Evolutionary conservation across 2,888 invertebrate species (phyloP).

Genomic region (Sclerodermus sp.): DNA sequence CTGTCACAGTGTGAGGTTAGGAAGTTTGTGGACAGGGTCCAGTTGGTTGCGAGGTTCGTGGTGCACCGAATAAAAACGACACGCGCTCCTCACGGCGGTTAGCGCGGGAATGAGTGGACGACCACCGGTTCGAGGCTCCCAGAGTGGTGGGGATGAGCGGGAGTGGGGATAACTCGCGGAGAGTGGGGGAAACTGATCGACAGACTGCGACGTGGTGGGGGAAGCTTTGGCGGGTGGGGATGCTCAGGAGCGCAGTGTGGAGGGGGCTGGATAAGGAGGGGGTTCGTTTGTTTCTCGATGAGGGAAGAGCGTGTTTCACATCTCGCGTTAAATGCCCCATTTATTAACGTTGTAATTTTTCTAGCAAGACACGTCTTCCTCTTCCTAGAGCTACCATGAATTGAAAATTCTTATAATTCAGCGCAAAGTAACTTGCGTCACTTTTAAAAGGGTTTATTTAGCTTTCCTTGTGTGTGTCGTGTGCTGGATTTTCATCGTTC

Average conservation of each 20-base stretch:
- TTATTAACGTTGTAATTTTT: conserved; percentile 18
- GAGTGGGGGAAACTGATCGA: not conserved
- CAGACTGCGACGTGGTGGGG: conserved; percentile 9
- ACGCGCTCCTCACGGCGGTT: conserved; percentile 46
- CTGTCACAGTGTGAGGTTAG: conserved; percentile 9
- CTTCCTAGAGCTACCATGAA: not conserved
- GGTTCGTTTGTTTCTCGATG: conserved; percentile 13
- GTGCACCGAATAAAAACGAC: conserved; percentile 19
- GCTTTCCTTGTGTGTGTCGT: no score
- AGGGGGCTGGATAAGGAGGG: conserved; percentile 3
- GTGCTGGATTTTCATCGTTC: no score
- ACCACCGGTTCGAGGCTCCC: conserved; percentile 29
- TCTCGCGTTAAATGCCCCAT: conserved; percentile 16
- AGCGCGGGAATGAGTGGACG: conserved; percentile 50
- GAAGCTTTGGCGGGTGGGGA: conserved; percentile 1
- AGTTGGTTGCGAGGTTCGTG: no score
- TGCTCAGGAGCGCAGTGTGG: not conserved
- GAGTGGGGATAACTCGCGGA: not conserved
- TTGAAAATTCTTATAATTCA: conserved; percentile 1
- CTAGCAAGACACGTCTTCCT: conserved; percentile 4
- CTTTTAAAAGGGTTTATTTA: no score
- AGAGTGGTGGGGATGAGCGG: conserved; percentile 20
- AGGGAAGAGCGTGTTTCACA: conserved; percentile 15
- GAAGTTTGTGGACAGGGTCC: conserved; percentile 1
- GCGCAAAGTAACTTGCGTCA: no score